These are phyloP conservation scores for Falco peregrinus DNA, from an alignment of 2,797 vertebrate species.

Conservation along the genomic window DNA sequence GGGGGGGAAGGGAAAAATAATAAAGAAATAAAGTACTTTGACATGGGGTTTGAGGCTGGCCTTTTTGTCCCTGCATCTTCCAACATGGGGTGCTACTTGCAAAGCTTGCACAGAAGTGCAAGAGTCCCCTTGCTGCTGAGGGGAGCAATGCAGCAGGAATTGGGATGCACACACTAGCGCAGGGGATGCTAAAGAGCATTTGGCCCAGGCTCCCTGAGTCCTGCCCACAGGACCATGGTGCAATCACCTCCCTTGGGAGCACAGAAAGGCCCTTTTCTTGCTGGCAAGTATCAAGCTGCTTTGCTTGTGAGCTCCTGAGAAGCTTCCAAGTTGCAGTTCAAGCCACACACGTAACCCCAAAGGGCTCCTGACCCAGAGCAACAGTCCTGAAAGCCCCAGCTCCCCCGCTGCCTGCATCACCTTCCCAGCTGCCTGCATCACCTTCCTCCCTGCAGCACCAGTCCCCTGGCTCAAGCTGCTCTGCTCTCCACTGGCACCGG, in stretches of 20 bases:
- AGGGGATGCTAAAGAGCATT: not conserved
- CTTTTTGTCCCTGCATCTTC: not conserved
- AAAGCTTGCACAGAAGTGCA: not conserved
- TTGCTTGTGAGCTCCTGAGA: not conserved
- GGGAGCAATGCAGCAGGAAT: rapidly evolving
- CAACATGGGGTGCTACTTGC: rapidly evolving
- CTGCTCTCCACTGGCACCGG: not conserved
- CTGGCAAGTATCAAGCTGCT: not conserved
- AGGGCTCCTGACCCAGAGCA: not conserved
- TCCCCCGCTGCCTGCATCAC: not conserved
- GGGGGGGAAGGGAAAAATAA: not conserved
- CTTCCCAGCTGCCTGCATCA: not conserved
- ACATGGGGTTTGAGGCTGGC: not conserved
- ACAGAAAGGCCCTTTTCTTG: not conserved
- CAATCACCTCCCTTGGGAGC: not conserved
- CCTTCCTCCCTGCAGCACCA: not conserved
- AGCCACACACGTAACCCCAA: not conserved
- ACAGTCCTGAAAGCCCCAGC: not conserved
- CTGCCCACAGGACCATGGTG: rapidly evolving
- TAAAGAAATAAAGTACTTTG: slow-evolving; percentile 44
- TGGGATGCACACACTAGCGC: not conserved
- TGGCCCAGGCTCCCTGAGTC: rapidly evolving
- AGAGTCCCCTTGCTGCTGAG: not conserved
- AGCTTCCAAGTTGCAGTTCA: not conserved
- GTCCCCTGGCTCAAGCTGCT: not conserved